Percentiles rank a stretch among this genome's conserved stretches.
phyloP scores from a whole-genome alignment of 2,888 invertebrate species.

The Hololepta plana region DNA sequence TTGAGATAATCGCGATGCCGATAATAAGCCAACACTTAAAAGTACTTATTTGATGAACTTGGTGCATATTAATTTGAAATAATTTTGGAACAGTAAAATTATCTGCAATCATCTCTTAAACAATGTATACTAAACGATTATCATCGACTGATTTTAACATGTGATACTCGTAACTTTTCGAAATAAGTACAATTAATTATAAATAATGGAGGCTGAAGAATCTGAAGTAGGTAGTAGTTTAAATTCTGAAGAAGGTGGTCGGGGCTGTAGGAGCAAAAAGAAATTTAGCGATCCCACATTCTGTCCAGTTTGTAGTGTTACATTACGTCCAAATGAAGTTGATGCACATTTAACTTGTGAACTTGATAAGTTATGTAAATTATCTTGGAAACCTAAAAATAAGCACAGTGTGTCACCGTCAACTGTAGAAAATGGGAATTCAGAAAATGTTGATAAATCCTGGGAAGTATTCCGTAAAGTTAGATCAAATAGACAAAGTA shows the following conservation, averaged over 20 bases:
- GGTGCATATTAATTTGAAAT: too few species aligned
- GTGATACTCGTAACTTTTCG: too few species aligned
- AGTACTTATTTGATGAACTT: too few species aligned
- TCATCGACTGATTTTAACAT: too few species aligned
- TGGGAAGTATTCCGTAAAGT: constrained; percentile 64
- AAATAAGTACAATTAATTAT: too few species aligned
- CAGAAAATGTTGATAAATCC: constrained; percentile 34
- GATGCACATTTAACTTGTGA: constrained; percentile 67
- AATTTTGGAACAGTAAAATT: too few species aligned
- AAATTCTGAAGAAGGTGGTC: constrained; percentile 19
- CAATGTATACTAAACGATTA: too few species aligned
- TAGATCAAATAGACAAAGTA: constrained; percentile 50
- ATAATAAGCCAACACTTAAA: too few species aligned
- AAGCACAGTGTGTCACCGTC: constrained; percentile 26
- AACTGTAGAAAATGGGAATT: constrained; percentile 24
- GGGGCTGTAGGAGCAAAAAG: constrained; percentile 34
- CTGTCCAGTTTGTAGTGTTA: constrained; percentile 81
- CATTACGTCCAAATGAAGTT: constrained; percentile 65
- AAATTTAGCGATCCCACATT: constrained; percentile 49
- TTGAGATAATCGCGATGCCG: too few species aligned
- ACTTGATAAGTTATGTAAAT: constrained; percentile 49
- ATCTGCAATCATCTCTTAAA: too few species aligned
- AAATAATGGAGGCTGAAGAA: too few species aligned
- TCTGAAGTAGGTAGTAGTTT: too few species aligned
- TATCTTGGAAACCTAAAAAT: constrained; percentile 22